These are phyloP conservation scores for Melipona quadrifasciata DNA, from an alignment of 1,140 invertebrate genomes.

Conservation along the genomic window DNA sequence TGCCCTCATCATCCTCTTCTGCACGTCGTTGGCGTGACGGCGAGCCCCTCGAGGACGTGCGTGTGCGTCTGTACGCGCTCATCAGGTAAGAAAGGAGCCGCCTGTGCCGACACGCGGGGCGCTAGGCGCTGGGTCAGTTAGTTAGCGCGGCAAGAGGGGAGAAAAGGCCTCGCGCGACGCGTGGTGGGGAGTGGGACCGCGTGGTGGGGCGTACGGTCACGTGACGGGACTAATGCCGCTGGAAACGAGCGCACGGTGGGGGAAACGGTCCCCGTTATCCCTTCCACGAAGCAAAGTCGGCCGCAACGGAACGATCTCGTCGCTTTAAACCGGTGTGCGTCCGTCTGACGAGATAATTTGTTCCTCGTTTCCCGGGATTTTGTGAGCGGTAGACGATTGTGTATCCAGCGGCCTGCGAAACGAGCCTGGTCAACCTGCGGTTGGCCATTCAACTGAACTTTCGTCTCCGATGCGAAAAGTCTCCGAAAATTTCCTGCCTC, in stretches of 20 bases:
- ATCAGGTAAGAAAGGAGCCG: conserved; percentile 82
- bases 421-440: background rate
- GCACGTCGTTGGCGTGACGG: conserved; percentile 66
- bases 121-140: conserved; percentile 79
- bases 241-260: conserved; percentile 13
- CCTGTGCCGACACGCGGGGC: conserved; percentile 81
- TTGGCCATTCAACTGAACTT: background rate
- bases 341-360: conserved; percentile 80
- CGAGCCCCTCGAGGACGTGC: conserved; percentile 51
- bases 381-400: conserved; percentile 56
- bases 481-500: background rate
- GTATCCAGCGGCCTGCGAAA: background rate
- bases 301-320: conserved; percentile 61
- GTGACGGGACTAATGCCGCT: conserved; percentile 33
- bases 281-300: conserved; percentile 1
- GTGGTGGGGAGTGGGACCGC: conserved; percentile 38
- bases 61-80: conserved; percentile 67
- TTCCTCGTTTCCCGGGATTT: conserved; percentile 81
- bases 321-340: conserved; percentile 70
- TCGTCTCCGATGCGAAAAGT: background rate
- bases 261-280: conserved; percentile 21
- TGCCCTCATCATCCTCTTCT: conserved; percentile 66
- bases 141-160: conserved; percentile 67
- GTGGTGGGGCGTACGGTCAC: conserved; percentile 47
- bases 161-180: conserved; percentile 44